Percentiles rank a stretch among this genome's conserved stretches.
phyloP scores from a whole-genome alignment of 2,797 vertebrate species.

The Prionace glauca region DNA sequence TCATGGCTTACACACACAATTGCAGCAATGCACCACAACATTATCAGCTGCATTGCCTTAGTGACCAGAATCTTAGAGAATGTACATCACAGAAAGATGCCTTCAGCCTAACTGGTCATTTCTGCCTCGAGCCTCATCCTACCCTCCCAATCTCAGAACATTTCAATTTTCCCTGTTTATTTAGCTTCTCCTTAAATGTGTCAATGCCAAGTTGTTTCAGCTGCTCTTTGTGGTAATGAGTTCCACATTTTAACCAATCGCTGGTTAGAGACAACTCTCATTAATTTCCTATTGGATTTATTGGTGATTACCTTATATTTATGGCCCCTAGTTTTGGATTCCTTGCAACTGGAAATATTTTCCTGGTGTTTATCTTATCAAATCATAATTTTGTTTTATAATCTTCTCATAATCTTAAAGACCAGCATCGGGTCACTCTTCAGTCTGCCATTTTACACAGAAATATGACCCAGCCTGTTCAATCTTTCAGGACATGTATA shows the following conservation, averaged over 20 bases:
- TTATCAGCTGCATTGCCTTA: not conserved
- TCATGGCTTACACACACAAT: not conserved
- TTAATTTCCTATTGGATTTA: not conserved
- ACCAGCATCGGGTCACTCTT: not conserved
- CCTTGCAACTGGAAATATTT: not conserved
- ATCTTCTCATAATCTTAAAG: not conserved
- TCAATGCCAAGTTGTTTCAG: not conserved
- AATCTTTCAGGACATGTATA: not conserved
- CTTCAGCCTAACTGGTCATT: not conserved
- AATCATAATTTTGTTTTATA: not conserved
- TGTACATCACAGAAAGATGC: not conserved
- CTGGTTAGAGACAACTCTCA: not conserved
- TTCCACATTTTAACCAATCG: not conserved
- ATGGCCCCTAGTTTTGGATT: not conserved
- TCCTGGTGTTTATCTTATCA: not conserved
- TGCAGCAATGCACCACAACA: not conserved
- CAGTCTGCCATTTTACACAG: not conserved
- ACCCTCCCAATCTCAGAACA: not conserved
- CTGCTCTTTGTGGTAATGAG: not conserved
- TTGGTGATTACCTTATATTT: not conserved
- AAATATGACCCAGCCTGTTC: not conserved
- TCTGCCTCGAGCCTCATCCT: not conserved
- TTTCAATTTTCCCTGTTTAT: not conserved
- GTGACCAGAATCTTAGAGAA: not conserved
- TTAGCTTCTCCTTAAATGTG: not conserved